Evolutionary conservation across 2,797 vertebrate genomes (phyloP), one percentile per base, ranked within the genome.

Genomic region (Mormyrops boulengeri): DNA sequence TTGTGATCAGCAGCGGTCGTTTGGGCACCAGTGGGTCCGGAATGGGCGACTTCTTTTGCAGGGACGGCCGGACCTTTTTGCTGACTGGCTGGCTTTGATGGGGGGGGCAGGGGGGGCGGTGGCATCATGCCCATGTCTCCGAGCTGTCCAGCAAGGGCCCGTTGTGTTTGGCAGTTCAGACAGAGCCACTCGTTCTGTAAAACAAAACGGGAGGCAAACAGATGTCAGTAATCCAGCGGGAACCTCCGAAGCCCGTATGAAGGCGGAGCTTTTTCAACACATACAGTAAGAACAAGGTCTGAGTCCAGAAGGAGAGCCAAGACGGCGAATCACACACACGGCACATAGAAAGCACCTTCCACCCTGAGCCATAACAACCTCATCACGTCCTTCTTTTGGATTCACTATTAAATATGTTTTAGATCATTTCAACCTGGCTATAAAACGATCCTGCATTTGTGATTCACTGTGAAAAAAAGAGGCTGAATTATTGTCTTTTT

Each of bases 141-240:
- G 91, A 98, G 96, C 89, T 99, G 97, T 94, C 97, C 98, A 47
- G 97, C 97, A 90, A 97, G 92, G 80, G 98, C 98, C 95, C 98
- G 97, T 93, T 98, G 97, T 55, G 98, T 99, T 95, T 99, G 99
- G 92, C 99, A 99, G 94, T 96, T 98, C 95, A 99, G 96, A 93
- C 99, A 99, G 89, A 99, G 96, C 99, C 99, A 99, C 96, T 99
- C 98, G 94, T 97, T 97, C 98, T 99, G 96, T 60, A 96, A 96
- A 53, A 91, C 93, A 93, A 26, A 34, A 41, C 30, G 8, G 85
- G 19, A 60, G 53, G 26, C 22, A 85, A 52, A 87, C 26, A 38
- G 26, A 87, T 34, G 14, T 38, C 49, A 86, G 47, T 86, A 7
- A 47, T 80, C 73, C 41, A 80, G 73, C 1, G 73, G 38, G 73